Evolutionary conservation across 2,888 invertebrate genomes (phyloP), one percentile per base, ranked within the genome.

Genomic region (Ectemnius cavifrons): DNA sequence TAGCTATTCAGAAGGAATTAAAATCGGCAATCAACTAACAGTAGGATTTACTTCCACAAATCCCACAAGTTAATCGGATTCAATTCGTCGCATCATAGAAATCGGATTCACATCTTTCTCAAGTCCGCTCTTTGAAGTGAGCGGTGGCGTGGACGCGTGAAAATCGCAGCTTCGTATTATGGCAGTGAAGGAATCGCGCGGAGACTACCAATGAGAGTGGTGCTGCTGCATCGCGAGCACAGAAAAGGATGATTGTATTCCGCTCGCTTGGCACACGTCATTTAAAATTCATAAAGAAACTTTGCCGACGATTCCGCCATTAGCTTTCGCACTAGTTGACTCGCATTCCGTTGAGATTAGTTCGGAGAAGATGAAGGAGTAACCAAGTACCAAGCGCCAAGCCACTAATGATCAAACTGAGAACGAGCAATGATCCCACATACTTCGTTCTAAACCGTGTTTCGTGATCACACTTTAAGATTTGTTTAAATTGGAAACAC

Each of bases 201-300:
- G 67, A 28, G 84, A 84, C 77, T 81, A 58, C 73, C 78, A 84
- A 84, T 75, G 78, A 77, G 67, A 2, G 45, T 58, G 49, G 62
- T 67, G 73, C 73, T 67, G 73, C 73, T 73, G 71, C 68, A 63
- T 63, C 78, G 65, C 59, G 69, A 23, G 59, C 71, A 61, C 65
- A 46, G 13, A n/a, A 57, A 45, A 45, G 56, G 64, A 65, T 59
- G 63, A 72, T 59, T 59, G 45, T 67, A 72, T 72, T 72, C 71
- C 11, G 56, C 46, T 59, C 63, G 16, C 14, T 49, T 63, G 37
- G 14, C 37, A 37, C 37, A 11, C 6, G 20, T 63, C 67, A 59
- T 67, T 72, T 72, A 56, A 72, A 52, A 67, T 72, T 63, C 66
- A 71, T 65, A 63, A 65, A 46, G 60, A 57, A 58, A 18, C 46